phyloP scores from a whole-genome alignment of 2,888 invertebrate species.

The Cylindroiulus punctatus region DNA sequence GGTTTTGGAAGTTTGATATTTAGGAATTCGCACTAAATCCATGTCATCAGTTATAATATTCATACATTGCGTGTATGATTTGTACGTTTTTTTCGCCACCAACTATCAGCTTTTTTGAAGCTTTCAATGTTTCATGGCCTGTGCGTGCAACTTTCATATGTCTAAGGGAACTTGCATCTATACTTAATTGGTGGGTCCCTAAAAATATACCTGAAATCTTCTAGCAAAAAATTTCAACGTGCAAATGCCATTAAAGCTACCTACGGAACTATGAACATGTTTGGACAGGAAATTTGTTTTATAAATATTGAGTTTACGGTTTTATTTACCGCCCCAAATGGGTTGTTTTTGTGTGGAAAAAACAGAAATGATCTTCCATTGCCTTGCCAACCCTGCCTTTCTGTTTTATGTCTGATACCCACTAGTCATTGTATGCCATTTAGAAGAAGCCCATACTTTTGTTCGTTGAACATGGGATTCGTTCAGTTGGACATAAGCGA shows the following conservation, averaged over 20 bases:
- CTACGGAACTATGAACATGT: neutral
- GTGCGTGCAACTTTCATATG: neutral
- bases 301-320: neutral
- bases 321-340: neutral
- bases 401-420: neutral
- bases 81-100: neutral
- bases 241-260: constrained; percentile 9
- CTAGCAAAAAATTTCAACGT: neutral
- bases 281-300: neutral
- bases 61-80: neutral
- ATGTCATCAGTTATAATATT: neutral
- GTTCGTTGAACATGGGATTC: neutral
- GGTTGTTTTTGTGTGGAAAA: constrained; percentile 1
- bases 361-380: neutral
- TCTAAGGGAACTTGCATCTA: neutral
- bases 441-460: neutral
- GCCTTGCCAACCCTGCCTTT: neutral
- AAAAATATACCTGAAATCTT: neutral
- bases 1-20: no score
- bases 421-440: neutral
- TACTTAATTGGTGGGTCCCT: neutral
- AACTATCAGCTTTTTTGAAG: neutral
- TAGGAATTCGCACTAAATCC: no score
- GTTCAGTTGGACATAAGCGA: constrained; percentile 34
- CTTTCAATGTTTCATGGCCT: neutral